Evolutionary conservation across 2,113 vertebrate genomes (phyloP), one percentile per base, ranked within the genome.

Genomic region (Chionodraco myersi): DNA sequence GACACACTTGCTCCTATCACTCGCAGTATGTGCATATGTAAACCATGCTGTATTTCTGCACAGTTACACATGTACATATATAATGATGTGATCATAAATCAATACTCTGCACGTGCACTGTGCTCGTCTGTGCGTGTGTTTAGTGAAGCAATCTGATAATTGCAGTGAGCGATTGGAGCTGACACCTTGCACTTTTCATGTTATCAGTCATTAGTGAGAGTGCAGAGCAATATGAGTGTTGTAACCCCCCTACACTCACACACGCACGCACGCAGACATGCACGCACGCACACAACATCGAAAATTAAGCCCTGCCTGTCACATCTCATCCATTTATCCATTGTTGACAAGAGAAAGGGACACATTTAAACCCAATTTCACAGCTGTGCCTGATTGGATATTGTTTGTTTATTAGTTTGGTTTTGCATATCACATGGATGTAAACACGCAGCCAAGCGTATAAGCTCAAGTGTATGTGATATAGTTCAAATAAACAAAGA

Each of bases 191-290:
- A 72, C 77, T 72, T 82, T 84, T 80, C 60, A 73, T 79, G 77
- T 88, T 89, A 88, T 92, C 84, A 79, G 85, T 91, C 88, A 93
- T 88, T 87, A 89, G 70, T 23, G 76, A 76, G 79, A 90, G 88
- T 82, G 86, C 72, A 82, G 60, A 72, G 69, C 67, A 81, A 89
- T 83, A 89, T 85, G 79, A 75, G 63, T 58, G 81, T 81, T 74
- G 54, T 76, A 78, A 88, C 84, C 82, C 72, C 63, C 52, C 23
- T 16, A 2, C 23, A 34, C 15, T 18, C 1, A 47, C 61, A 14
- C 18, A 63, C 61, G 15, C 49, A 15, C 23, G 36, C 44, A 45
- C 14, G 30, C 36, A 36, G 6, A 1, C 36, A 36, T 6, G 6
- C 36, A 36, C 36, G 6, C 36, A 36, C 15, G 11, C 57, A 51